Base-by-base conservation (phyloP, 1,140 invertebrate species). In the Parapsyche elsis region DNA sequence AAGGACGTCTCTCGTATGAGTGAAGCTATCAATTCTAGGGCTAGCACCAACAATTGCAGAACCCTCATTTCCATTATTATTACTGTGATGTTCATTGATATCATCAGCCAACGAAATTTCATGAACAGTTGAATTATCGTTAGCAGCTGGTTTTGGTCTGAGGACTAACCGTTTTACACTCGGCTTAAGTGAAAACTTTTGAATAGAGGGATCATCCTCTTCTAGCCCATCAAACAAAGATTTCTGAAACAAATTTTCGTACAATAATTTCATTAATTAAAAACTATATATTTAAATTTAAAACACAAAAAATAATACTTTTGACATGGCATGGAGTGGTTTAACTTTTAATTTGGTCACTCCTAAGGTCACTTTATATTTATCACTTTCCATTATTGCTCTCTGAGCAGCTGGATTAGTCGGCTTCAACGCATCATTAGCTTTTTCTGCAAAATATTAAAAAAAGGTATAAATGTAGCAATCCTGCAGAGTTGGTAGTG, bases 201-300 rank as follows among this genome's bases (percentile, higher is more conserved):
- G 87, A 9, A 93, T 84, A 53, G 89, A 90, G 23, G 91, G 90
- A 86, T 93, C 92, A 71, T 91, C 91, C 79, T 93, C 92, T 83
- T 94, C 93, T 0, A 94, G 85, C 0, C 93, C 93, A 76, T 93
- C 93, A 83, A 94, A 94, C 0, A 94, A 85, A 0, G 92, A 92
- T 86, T 93, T 94, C 88, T 92, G 84, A 38, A 38, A 38, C 1
- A 38, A 38, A 38, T 53, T 4, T 59, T n/a, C 49, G 44, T 53
- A 12, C 2, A 30, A 77, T 49, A 49, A 5, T 5, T 12, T 19
- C 12, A 23, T 2, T 5, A 23, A 19, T 67, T 9, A 38, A 26
- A 44, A 46, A 61, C n/a, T 9, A 14, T 12, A 67, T 53, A 74
- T 38, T n/a, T n/a, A n/a, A n/a, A n/a, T n/a, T n/a, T n/a, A n/a